These are phyloP conservation scores for Melanophora roralis DNA, from an alignment of 2,888 invertebrate species.

Conservation along the genomic window DNA sequence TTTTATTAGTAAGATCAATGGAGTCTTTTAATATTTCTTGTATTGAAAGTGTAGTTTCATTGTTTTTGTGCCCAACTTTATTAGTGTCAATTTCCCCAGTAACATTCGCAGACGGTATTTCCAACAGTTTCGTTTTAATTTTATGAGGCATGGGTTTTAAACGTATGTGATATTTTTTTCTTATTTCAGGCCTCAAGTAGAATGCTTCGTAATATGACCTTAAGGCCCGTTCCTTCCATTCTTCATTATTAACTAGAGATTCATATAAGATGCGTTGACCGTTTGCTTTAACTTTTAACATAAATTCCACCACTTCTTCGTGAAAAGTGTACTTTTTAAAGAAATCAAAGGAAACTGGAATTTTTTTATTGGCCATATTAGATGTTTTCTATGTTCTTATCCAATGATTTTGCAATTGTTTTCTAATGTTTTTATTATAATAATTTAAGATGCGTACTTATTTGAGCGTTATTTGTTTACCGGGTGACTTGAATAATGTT, in stretches of 20 bases:
- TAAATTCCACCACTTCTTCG: slow-evolving; percentile 18
- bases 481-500: not conserved
- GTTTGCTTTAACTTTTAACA: slow-evolving; percentile 16
- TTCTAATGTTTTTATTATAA: too few species aligned
- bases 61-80: not conserved
- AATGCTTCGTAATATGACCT: slow-evolving; percentile 42
- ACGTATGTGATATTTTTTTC: slow-evolving; percentile 38
- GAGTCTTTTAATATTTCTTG: too few species aligned
- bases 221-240: not conserved
- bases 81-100: not conserved
- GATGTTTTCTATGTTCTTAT: too few species aligned
- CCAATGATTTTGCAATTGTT: too few species aligned
- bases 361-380: not conserved
- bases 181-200: slow-evolving; percentile 42
- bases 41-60: not conserved
- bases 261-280: not conserved
- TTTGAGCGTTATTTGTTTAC: not conserved
- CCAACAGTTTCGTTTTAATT: slow-evolving; percentile 40
- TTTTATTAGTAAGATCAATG: too few species aligned
- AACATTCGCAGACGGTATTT: slow-evolving; percentile 10
- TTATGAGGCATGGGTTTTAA: slow-evolving; percentile 43
- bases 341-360: slow-evolving; percentile 21
- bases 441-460: too few species aligned
- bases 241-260: not conserved
- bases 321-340: slow-evolving; percentile 33